Evolutionary conservation across 2,797 vertebrate species (phyloP).

Genomic region (Oreonectes daqikongensis): DNA sequence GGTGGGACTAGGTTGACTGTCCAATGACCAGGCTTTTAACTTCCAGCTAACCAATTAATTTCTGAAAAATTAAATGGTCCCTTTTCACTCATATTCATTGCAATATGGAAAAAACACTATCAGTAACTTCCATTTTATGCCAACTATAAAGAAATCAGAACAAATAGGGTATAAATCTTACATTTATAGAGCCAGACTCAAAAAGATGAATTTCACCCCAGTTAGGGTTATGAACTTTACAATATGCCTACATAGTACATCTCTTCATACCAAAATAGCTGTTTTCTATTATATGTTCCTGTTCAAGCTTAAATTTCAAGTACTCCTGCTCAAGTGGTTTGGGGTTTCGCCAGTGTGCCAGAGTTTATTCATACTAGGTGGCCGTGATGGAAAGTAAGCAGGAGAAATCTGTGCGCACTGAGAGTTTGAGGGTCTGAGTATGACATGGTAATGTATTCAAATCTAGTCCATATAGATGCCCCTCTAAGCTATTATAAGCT

Average conservation of each 20-base stretch:
- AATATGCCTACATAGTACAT: neutral
- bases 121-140: too few species aligned
- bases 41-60: too few species aligned
- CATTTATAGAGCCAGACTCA: too few species aligned
- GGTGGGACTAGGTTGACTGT: too few species aligned
- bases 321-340: neutral
- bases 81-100: too few species aligned
- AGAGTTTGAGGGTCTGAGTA: constrained; percentile 26
- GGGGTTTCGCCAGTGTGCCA: neutral
- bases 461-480: constrained; percentile 43
- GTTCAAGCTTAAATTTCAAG: neutral
- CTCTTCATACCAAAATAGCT: neutral
- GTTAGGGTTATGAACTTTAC: neutral
- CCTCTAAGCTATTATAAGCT: constrained; percentile 56
- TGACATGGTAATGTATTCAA: constrained; percentile 59
- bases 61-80: too few species aligned
- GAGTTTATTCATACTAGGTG: constrained; percentile 20
- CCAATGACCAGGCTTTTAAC: too few species aligned
- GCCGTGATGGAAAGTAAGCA: constrained; percentile 9
- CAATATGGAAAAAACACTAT: too few species aligned
- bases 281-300: neutral
- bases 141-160: too few species aligned
- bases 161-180: too few species aligned
- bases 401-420: constrained; percentile 14
- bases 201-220: neutral